Evolutionary conservation across 2,888 invertebrate species (phyloP), one percentile per base, ranked within the genome.

Genomic region (Synergus itoensis): DNA sequence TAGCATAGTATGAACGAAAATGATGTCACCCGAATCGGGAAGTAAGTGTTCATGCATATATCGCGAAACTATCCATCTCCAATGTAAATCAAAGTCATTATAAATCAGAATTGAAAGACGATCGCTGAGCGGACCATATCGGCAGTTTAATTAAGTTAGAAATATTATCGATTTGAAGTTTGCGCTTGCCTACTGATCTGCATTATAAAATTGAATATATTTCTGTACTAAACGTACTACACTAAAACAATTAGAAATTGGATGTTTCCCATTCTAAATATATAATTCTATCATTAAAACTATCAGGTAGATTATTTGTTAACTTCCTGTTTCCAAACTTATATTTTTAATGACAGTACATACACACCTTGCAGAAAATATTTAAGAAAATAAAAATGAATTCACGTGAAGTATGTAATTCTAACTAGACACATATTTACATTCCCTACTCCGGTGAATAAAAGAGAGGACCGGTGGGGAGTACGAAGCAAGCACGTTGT

Each of bases 401-500:
- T n/a, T n/a, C n/a, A 53, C 8, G 5, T 45, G 21, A 41, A 67
- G 12, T 21, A 28, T 28, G 21, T 28, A 45, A 53, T 53, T 69
- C 69, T 48, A 48, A 73, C 45, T 28, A 48, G 69, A 28, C 21
- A 48, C 36, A 69, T 80, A 80, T 83, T 83, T 60, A 80, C 79
- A 76, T 62, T 83, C 82, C 83, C 84, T 82, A 80, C 83, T 80
- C 41, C 48, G 48, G 64, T 78, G 40, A 77, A 65, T 75, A 77
- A 83, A 80, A 80, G 82, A 82, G 82, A 80, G 84, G 86, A 82
- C 85, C 79, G 85, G 86, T 86, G 85, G 86, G 85, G 86, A 87
- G 85, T 85, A 86, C 86, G 86, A 88, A 86, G 86, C 21, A 28
- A 28, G 21, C 87, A 87, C 87, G 86, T 86, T 87, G 86, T 84